These are phyloP conservation scores for Drosophila orena DNA, from an alignment of 1,140 invertebrate species.

Conservation along the genomic window DNA sequence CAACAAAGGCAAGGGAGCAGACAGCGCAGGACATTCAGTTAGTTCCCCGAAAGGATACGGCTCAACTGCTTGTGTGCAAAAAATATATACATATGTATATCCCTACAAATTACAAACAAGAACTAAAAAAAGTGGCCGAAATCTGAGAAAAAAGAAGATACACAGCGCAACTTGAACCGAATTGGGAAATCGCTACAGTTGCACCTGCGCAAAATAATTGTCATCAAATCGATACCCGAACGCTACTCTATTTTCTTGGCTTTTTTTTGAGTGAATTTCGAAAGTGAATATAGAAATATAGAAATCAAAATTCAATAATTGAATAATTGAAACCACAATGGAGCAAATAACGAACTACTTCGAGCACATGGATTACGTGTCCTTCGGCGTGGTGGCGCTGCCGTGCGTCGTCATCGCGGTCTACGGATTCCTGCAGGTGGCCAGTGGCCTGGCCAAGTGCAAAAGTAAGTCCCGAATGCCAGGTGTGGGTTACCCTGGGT, in stretches of 20 bases:
- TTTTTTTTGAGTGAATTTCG: constrained; percentile 53
- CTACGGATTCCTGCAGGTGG: constrained; percentile 68
- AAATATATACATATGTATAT: background rate
- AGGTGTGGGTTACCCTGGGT: constrained; percentile 1
- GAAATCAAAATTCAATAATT: background rate
- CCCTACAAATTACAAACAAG: constrained; percentile 2
- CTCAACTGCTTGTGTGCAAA: constrained; percentile 8
- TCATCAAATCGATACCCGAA: constrained; percentile 2
- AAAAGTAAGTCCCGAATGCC: constrained; percentile 61
- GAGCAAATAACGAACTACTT: constrained; percentile 72
- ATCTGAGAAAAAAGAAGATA: background rate
- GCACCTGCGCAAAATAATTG: constrained; percentile 19
- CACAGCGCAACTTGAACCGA: constrained; percentile 6
- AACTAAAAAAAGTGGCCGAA: background rate
- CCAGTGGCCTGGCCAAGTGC: constrained; percentile 63
- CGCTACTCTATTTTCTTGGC: background rate
- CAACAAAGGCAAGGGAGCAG: constrained; percentile 8
- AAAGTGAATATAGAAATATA: constrained; percentile 7
- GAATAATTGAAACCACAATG: constrained; percentile 31
- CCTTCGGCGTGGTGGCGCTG: constrained; percentile 70
- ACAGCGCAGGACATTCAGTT: constrained; percentile 37
- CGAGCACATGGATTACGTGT: constrained; percentile 76
- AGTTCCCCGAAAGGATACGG: constrained; percentile 19
- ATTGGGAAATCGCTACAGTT: constrained; percentile 3
- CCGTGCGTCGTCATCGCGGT: constrained; percentile 69